Base-by-base conservation (phyloP, 2,113 vertebrate genomes). In the Thermophis baileyi region DNA sequence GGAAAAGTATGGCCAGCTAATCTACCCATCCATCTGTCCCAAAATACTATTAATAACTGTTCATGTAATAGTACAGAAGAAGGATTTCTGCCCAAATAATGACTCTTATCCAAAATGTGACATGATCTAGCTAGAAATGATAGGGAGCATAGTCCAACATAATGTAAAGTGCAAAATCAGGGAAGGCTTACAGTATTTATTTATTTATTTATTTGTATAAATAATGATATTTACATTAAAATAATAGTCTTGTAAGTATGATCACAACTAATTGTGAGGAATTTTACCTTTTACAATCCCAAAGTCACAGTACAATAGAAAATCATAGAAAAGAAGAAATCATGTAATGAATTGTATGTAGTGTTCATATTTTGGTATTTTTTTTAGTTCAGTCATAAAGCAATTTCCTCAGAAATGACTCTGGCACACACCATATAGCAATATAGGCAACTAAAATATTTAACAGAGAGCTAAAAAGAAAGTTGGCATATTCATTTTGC, bases 331-430 rank as follows among this genome's bases (percentile, higher is more conserved):
- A n/a, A n/a, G 6, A 46, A 35, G 35, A 46, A 63, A 25, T 40
- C 74, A 40, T 63, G 57, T 30, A 63, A 63, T 30, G 25, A 30
- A 63, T 27, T 22, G 40, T 74, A 74, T 4, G 2, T 4, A 20
- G 20, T 30, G 51, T 46, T 86, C 14, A 55, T 40, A 85, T 85
- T 54, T 50, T 90, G 63, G n/a, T 53, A 27, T 11, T 53, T 25
- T 53, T 25, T n/a, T 22, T 30, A 87, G 2, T 30, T 24, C 44
- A 47, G 3, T 90, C 88, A 7, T 40, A 89, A 92, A 96, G 95
- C 88, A 54, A 94, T 46, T 54, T 91, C 87, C 46, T 85, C 94
- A 35, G 91, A 94, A 92, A 49, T 95, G 93, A 88, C 40, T 95
- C 51, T 93, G 89, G 60, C 55, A 94, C 94, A 92, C 11, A 63